Conservation (phyloP, 2,113 vertebrate species). For the Oncorhynchus kisutch region DNA sequence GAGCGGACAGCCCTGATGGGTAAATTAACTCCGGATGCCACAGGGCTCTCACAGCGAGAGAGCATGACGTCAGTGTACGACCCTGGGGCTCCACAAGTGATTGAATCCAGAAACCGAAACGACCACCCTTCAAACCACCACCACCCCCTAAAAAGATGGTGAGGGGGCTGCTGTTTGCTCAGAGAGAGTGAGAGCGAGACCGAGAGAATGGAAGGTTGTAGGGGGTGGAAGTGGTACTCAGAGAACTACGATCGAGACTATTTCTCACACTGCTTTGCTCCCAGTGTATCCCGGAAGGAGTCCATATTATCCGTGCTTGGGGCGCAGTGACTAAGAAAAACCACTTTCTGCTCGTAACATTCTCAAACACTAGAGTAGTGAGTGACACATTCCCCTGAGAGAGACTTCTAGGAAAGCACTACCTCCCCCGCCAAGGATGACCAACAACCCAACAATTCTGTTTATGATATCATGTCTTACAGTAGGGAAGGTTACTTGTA, state of each 20-base stretch:
- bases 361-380: constrained; percentile 64
- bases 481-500: background rate
- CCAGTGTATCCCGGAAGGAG: constrained; percentile 41
- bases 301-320: constrained; percentile 47
- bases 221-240: background rate
- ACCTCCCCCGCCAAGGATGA: constrained; percentile 15
- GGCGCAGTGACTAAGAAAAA: constrained; percentile 61
- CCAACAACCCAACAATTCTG: constrained; percentile 19
- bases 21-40: constrained; percentile 36
- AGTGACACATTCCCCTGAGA: constrained; percentile 36
- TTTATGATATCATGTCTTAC: constrained; percentile 22
- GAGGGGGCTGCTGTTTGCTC: background rate
- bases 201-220: too few species aligned
- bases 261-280: constrained; percentile 61
- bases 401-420: constrained; percentile 41
- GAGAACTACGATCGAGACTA: background rate
- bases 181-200: background rate
- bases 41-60: constrained; percentile 39
- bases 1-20: constrained; percentile 19
- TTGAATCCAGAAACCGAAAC: constrained; percentile 20
- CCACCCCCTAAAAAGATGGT: background rate
- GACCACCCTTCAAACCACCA: background rate
- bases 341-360: constrained; percentile 44
- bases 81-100: constrained; percentile 44
- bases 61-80: constrained; percentile 62